A percentile compares a stretch with the other conserved stretches of the same genome.
Conservation (phyloP, 2,888 invertebrate genomes). For the Myathropa florea region DNA sequence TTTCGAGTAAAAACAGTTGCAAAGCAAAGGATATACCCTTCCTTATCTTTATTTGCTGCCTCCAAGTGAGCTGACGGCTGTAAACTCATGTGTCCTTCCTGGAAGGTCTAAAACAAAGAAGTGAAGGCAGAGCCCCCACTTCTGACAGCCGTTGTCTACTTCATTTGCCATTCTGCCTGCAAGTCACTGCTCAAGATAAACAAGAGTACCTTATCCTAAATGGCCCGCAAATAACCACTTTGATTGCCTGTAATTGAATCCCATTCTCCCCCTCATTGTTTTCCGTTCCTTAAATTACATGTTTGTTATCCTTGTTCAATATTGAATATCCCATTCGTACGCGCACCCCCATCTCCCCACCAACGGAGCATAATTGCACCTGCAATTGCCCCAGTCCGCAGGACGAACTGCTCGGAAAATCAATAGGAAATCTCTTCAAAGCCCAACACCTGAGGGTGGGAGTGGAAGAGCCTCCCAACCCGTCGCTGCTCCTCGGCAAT, state of each 20-base stretch:
- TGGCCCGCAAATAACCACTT: slow-evolving; percentile 38
- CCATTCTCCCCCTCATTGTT: slow-evolving; percentile 31
- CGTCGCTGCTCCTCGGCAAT: slow-evolving; percentile 8
- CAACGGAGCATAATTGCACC: slow-evolving; percentile 34
- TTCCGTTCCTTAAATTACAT: slow-evolving; percentile 37
- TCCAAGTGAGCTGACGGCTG: too few relatives aligned
- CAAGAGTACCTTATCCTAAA: slow-evolving; percentile 1
- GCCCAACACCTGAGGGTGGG: not conserved
- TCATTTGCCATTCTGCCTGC: not conserved
- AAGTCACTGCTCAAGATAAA: not conserved
- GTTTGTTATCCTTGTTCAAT: slow-evolving; percentile 43
- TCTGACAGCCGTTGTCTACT: not conserved
- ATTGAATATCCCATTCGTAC: slow-evolving; percentile 14
- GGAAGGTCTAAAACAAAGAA: not conserved
- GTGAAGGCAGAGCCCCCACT: not conserved
- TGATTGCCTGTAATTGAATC: slow-evolving; percentile 66
- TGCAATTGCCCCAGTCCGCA: not conserved
- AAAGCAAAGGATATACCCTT: not conserved
- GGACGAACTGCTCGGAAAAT: slow-evolving; percentile 15
- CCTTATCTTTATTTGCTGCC: too few relatives aligned
- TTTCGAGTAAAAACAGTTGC: too few relatives aligned
- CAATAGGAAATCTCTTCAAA: slow-evolving; percentile 56
- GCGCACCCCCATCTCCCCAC: not conserved
- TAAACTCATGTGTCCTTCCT: not conserved
- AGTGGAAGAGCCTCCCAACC: not conserved